These are phyloP conservation scores for Gymnoscopelus microlampas DNA, from an alignment of 2,797 vertebrate species.

Conservation along the genomic window DNA sequence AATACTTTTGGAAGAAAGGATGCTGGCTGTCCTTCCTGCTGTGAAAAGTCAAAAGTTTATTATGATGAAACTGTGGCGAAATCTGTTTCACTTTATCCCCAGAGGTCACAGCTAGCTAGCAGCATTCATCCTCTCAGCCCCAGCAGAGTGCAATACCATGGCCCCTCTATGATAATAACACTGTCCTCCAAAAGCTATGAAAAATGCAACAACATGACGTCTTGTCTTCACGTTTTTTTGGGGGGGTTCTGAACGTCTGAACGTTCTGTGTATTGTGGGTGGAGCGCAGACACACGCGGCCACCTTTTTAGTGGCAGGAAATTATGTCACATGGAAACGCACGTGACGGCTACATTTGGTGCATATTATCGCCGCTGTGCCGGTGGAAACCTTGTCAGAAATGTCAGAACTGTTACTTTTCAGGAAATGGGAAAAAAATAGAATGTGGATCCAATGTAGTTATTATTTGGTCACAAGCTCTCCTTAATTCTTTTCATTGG, in stretches of 20 bases:
- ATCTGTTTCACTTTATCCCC: slow-evolving; percentile 64
- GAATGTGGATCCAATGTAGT: too few relatives aligned
- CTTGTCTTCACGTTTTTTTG: slow-evolving; percentile 26
- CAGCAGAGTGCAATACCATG: slow-evolving; percentile 26
- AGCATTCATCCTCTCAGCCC: slow-evolving; percentile 35
- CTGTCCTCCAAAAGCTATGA: slow-evolving; percentile 31
- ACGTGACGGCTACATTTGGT: slow-evolving; percentile 24
- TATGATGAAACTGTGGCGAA: slow-evolving; percentile 52
- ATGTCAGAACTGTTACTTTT: too few relatives aligned
- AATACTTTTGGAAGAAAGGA: slow-evolving; percentile 52
- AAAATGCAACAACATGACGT: slow-evolving; percentile 37
- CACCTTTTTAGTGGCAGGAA: slow-evolving; percentile 35
- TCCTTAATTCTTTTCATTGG: too few relatives aligned
- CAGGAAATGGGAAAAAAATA: too few relatives aligned
- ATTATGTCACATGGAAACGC: slow-evolving; percentile 43
- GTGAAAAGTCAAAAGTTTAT: slow-evolving; percentile 50
- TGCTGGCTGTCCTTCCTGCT: slow-evolving; percentile 47
- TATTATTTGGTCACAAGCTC: too few relatives aligned
- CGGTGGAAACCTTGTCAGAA: too few relatives aligned
- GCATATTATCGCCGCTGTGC: too few relatives aligned
- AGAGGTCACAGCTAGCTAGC: slow-evolving; percentile 28
- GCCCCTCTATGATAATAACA: slow-evolving; percentile 22
- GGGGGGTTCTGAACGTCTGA: slow-evolving; percentile 28
- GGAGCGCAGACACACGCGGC: slow-evolving; percentile 7
- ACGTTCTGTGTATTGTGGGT: slow-evolving; percentile 36